Percentiles rank a stretch among this genome's conserved stretches.
These are phyloP conservation scores for Epirrita christyi DNA, from an alignment of 2,888 invertebrate species.

Conservation along the genomic window DNA sequence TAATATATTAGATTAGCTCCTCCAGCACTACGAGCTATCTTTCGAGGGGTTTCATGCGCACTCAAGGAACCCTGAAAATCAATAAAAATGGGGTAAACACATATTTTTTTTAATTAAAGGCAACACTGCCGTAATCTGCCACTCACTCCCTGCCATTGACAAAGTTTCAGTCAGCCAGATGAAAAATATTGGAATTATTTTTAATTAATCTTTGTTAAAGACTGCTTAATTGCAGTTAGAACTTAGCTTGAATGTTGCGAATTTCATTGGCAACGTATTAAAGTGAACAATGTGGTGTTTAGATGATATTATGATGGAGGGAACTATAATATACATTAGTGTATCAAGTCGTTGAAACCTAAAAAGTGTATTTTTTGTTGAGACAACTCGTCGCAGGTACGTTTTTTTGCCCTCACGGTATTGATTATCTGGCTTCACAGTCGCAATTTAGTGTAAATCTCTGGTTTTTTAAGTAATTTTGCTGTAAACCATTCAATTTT, in stretches of 20 bases:
- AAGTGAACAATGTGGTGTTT: constrained; percentile 22
- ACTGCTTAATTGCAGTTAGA: constrained; percentile 6
- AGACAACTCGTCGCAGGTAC: constrained; percentile 54
- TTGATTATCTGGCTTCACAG: constrained; percentile 56
- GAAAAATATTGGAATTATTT: constrained; percentile 60
- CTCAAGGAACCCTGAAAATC: constrained; percentile 26
- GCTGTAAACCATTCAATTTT: constrained; percentile 29
- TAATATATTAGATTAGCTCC: too few species aligned
- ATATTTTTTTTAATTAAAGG: constrained; percentile 32
- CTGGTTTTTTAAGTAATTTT: constrained; percentile 27
- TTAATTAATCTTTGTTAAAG: constrained; percentile 49
- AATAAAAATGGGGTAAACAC: constrained; percentile 27
- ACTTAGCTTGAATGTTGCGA: constrained; percentile 6
- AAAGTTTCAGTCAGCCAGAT: constrained; percentile 47
- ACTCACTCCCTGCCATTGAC: too few species aligned
- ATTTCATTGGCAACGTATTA: constrained; percentile 14
- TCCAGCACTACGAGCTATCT: too few species aligned
- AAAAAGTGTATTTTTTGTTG: constrained; percentile 64
- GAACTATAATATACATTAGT: constrained; percentile 33
- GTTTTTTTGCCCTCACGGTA: constrained; percentile 61
- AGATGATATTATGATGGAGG: constrained; percentile 37
- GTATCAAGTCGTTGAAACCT: constrained; percentile 32
- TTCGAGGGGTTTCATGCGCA: neutral
- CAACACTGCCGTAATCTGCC: constrained; percentile 34
- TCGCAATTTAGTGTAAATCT: constrained; percentile 19